Base-by-base conservation (phyloP, 2,888 invertebrate genomes). In the Drosophila nr. perissopoda region DNA sequence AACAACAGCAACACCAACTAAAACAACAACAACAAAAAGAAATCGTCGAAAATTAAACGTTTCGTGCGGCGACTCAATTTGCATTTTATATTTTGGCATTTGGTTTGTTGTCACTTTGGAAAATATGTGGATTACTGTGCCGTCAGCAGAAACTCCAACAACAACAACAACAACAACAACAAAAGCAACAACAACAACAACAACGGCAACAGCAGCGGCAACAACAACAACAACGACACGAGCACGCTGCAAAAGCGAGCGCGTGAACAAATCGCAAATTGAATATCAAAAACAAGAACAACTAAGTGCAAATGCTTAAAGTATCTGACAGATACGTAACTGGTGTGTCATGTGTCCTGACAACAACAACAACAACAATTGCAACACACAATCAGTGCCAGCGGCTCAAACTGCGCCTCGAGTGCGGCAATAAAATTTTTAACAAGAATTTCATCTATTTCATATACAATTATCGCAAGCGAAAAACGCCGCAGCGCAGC, bases 381-480 rank as follows among this genome's bases (percentile, higher is more conserved):
- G 34, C 52, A 27, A 61, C 62, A 62, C 29, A 52, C 73, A 53
- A 51, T 65, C 74, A 65, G 56, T 65, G 61, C 57, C 83, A 71
- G 48, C 73, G 60, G 31, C 66, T 58, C 59, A 73, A 67, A 31
- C 53, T 58, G 79, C 84, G 91, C 90, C 88, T 89, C 45, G 76
- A 78, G 73, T 75, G 76, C 81, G 69, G 77, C 89, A 84, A 79
- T 73, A 75, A 67, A 76, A 83, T 77, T 73, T 80, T 87, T 63
- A 83, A 89, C 88, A 88, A 91, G 71, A 91, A 91, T 82, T 90
- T 86, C 62, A 91, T 91, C 75, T 91, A 91, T 77, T 92, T 92
- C 62, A 90, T 92, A 63, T 91, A 92, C 87, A 89, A 92, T 75
- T 91, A 91, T 83, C 92, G 92, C 68, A 89, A 74, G 87, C 90